Evolutionary conservation across 2,888 invertebrate genomes (phyloP).

Genomic region (Disparrhopalites patrizii): DNA sequence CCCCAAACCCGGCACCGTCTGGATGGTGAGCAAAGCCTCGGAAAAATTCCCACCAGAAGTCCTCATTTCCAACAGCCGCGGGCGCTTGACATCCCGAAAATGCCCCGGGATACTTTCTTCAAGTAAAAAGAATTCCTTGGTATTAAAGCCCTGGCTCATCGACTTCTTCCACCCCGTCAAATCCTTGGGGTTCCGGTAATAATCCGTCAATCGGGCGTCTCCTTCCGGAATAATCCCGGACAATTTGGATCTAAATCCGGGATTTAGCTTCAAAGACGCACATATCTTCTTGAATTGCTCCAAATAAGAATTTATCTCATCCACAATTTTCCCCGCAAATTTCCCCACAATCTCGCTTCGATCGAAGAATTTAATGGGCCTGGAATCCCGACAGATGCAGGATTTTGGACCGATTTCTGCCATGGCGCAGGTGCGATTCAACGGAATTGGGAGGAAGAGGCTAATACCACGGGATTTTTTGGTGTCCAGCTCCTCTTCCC

Average conservation of each 20-base stretch:
- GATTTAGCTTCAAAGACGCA: background rate
- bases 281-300: background rate
- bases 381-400: background rate
- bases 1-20: background rate
- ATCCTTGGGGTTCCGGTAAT: too few relatives aligned
- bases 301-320: background rate
- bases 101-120: constrained; percentile 2
- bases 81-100: background rate
- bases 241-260: background rate
- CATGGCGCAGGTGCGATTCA: constrained; percentile 64
- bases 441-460: constrained; percentile 10
- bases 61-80: background rate
- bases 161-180: too few relatives aligned
- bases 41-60: background rate
- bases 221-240: background rate
- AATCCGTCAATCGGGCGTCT: too few relatives aligned
- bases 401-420: constrained; percentile 63
- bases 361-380: background rate
- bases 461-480: constrained; percentile 1
- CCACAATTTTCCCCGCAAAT: background rate
- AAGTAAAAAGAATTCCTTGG: background rate
- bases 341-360: background rate
- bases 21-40: background rate
- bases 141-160: background rate
- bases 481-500: background rate